These are phyloP conservation scores for Trichonephila clavata DNA, from an alignment of 1,140 invertebrate genomes.

Conservation along the genomic window DNA sequence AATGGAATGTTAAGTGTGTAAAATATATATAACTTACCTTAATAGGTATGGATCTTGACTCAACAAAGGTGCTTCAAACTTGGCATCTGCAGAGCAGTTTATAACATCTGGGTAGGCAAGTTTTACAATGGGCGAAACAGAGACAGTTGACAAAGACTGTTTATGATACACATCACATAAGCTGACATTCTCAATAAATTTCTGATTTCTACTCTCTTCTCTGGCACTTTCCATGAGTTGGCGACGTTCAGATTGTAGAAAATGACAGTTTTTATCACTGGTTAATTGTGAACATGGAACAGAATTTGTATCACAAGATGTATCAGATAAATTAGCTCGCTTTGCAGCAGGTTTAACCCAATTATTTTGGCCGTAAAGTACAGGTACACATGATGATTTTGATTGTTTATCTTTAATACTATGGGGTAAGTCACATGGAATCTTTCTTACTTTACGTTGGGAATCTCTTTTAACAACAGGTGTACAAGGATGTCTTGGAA, in stretches of 20 bases:
- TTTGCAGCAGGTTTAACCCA: constrained; percentile 24
- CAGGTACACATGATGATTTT: constrained; percentile 17
- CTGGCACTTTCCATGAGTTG: constrained; percentile 60
- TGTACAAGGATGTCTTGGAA: constrained; percentile 2
- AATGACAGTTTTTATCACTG: constrained; percentile 54
- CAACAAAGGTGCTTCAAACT: constrained; percentile 27
- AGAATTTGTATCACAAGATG: constrained; percentile 52
- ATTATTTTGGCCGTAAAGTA: neutral
- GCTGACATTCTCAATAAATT: constrained; percentile 80
- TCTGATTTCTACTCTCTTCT: constrained; percentile 58
- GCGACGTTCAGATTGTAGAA: constrained; percentile 3
- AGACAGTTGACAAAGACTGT: constrained; percentile 81
- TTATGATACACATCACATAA: constrained; percentile 76
- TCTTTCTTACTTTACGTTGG: constrained; percentile 49
- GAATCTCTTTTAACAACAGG: constrained; percentile 22
- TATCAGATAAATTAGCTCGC: neutral
- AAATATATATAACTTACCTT: constrained; percentile 19
- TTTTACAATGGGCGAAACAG: constrained; percentile 87
- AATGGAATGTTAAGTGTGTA: neutral
- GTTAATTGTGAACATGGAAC: constrained; percentile 39
- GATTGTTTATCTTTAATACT: neutral
- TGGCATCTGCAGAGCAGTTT: constrained; percentile 78
- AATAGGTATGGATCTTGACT: constrained; percentile 45
- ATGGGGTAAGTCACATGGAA: constrained; percentile 2
- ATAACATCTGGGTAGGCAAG: constrained; percentile 88